Evolutionary conservation across 2,113 vertebrate genomes (phyloP).

Genomic region (Oryzias woworae): DNA sequence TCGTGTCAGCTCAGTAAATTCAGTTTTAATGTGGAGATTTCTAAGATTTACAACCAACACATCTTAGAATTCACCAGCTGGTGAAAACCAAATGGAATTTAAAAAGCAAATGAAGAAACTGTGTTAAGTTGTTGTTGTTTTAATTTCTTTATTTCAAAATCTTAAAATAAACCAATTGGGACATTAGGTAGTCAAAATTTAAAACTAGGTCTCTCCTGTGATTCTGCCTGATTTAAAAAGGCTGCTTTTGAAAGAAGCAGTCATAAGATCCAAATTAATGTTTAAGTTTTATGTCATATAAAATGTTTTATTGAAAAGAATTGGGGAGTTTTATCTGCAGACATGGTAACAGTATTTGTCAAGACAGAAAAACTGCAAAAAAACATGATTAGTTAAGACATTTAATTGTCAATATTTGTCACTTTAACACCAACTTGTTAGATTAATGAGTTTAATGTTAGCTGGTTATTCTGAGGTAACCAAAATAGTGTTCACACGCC

Average conservation of each 20-base stretch:
- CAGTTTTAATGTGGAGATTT: not conserved
- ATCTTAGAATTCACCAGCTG: not conserved
- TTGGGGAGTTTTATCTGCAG: not conserved
- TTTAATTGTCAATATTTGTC: no score
- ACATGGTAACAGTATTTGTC: no score
- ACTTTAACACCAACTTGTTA: no score
- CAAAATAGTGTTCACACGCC: not conserved
- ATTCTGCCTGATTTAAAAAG: no score
- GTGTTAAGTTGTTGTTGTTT: not conserved
- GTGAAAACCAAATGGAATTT: not conserved
- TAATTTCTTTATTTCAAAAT: not conserved
- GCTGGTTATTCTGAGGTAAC: no score
- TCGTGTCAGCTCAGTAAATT: not conserved
- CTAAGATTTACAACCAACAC: not conserved
- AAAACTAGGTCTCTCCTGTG: not conserved
- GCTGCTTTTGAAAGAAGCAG: not conserved
- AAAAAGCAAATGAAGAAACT: not conserved
- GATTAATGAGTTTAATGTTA: no score
- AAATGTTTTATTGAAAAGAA: not conserved
- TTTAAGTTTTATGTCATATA: not conserved
- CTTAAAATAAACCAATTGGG: not conserved
- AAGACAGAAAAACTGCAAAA: not conserved
- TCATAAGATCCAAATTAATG: conserved; percentile 16
- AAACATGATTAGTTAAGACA: not conserved
- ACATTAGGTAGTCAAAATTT: not conserved